Base-by-base conservation (phyloP, 2,888 invertebrate species). In the Xestia ashworthii region DNA sequence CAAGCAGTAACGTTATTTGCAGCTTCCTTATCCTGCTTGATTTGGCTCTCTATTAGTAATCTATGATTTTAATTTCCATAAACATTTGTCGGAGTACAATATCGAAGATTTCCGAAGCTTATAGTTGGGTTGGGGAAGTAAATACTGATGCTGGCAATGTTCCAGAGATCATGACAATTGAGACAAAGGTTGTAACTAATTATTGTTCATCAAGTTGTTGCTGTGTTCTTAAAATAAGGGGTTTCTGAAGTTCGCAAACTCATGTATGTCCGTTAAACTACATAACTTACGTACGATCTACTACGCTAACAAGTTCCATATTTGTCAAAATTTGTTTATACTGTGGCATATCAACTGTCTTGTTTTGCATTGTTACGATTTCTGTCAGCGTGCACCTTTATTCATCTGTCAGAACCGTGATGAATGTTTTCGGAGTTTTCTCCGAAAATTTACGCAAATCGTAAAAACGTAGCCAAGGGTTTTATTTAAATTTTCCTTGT, bases 21-120 rank as follows among this genome's bases (percentile, higher is more conserved):
- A 78, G 76, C 76, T 84, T 84, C 82, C 82, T 62, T 64, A 65
- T 80, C 67, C 78, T 72, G 70, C 68, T 75, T 50, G 44, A 75
- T 79, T 85, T 73, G 71, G 76, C 78, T 75, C 67, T 74, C 71
- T 78, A 85, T 88, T 88, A 81, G 85, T 82, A 89, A 84, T 80
- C 85, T 74, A 86, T 81, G 79, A 79, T 80, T 80, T 79, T 80
- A 76, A 82, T 85, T 88, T 90, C 89, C 88, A 85, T 88, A 88
- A 88, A 89, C 90, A 88, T 77, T 41, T 68, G 77, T 71, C 46
- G n/a, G 65, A 67, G 71, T 76, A 69, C 74, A 71, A 70, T 78
- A 78, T 76, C 75, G 66, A 78, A 84, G 74, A 81, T 83, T 82
- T 32, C 6, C 32, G 71, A 80, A 66, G 75, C 38, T 64, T 66